Base-by-base conservation (phyloP, 2,888 invertebrate genomes). In the Blastobasis lacticolella region DNA sequence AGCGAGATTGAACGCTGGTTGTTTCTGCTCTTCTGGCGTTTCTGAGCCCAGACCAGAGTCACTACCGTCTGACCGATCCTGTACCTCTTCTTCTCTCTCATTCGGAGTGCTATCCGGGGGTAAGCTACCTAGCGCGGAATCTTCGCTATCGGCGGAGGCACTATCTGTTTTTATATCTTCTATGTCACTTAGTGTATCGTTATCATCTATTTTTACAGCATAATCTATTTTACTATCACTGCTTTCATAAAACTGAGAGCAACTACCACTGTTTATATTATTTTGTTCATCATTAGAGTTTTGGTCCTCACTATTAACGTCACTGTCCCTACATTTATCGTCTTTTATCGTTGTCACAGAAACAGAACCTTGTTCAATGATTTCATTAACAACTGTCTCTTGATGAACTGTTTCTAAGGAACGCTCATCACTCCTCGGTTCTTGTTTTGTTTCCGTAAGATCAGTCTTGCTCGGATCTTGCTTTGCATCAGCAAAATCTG, bases 31-130 rank as follows among this genome's bases (percentile, higher is more conserved):
- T 57, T 93, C 93, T 51, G 89, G 86, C 51, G 92, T 89, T 80
- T 95, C 95, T 41, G 93, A 92, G 5, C 95, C 95, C 38, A 95
- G 77, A 0, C 95, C 95, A 0, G 95, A 95, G 78, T 95, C 95
- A 50, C 95, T 95, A 6, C 95, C 94, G 70, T 95, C 95, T 45
- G 94, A 94, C 51, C 94, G 90, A 57, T 91, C 91, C 67, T 91
- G 91, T 40, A 77, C 90, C 68, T 91, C 91, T 72, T 91, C 91
- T 63, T 89, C 90, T 57, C 82, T 74, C 54, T 90, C 90, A 56
- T 75, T 81, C 49, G 74, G 61, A 46, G 67, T 60, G 69, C 75
- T 61, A 53, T 89, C 88, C 9, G 90, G 81, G 4, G 90, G 90
- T 46, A 91, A 72, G 63, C 91, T 91, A 58, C 91, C 91, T 23